Evolutionary conservation across 1,140 invertebrate genomes (phyloP).

Genomic region (Lanistes nyassanus): DNA sequence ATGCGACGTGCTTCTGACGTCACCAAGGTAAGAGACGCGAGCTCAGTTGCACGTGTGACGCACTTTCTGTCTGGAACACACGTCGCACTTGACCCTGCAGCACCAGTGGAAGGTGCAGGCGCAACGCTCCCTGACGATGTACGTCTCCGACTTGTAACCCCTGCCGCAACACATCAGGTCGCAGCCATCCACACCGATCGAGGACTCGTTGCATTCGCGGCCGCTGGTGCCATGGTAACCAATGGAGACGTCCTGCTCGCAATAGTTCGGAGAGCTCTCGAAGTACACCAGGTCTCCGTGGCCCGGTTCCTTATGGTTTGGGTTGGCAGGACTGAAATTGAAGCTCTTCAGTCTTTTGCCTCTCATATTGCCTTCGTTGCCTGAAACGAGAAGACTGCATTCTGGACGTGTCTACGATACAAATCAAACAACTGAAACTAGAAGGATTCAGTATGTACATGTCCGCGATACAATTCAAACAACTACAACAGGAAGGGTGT

Average conservation of each 20-base stretch:
- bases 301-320: constrained; percentile 57
- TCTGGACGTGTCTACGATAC: too few species aligned
- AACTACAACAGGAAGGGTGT: constrained; percentile 30
- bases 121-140: constrained; percentile 80
- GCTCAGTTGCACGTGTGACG: constrained; percentile 48
- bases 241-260: constrained; percentile 78
- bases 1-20: neutral
- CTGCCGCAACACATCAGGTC: constrained; percentile 88
- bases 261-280: constrained; percentile 90
- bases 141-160: constrained; percentile 83
- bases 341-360: constrained; percentile 38
- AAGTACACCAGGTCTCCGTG: constrained; percentile 85
- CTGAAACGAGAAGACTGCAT: constrained; percentile 27
- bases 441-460: neutral
- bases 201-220: constrained; percentile 59
- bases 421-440: constrained; percentile 34
- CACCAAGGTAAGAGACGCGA: neutral
- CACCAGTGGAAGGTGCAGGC: constrained; percentile 92
- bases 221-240: constrained; percentile 84
- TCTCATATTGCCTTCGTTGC: constrained; percentile 43
- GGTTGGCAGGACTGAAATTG: constrained; percentile 53
- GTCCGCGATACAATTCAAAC: too few species aligned
- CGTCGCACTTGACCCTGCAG: constrained; percentile 85
- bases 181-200: constrained; percentile 84
- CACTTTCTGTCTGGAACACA: constrained; percentile 49